Evolutionary conservation across 2,888 invertebrate genomes (phyloP).

Genomic region (Clostera curtula): DNA sequence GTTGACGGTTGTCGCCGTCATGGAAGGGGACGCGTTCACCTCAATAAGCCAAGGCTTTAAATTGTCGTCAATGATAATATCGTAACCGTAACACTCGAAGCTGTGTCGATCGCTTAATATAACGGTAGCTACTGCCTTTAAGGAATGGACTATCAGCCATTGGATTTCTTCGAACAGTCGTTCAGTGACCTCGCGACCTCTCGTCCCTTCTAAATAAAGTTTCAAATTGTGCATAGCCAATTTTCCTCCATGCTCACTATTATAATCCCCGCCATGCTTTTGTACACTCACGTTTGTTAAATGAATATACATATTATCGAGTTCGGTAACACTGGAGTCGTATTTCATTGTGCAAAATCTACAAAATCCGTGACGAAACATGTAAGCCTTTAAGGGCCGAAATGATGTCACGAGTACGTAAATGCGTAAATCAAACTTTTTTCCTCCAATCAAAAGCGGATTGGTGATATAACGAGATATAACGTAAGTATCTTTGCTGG

Average conservation of each 20-base stretch:
- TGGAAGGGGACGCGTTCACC: constrained; percentile 94
- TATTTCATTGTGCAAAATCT: constrained; percentile 96
- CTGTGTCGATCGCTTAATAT: constrained; percentile 94
- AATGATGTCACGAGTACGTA: constrained; percentile 95
- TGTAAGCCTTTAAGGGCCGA: constrained; percentile 92
- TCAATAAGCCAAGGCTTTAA: constrained; percentile 95
- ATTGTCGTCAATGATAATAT: constrained; percentile 94
- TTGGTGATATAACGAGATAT: constrained; percentile 96
- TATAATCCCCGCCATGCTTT: constrained; percentile 93
- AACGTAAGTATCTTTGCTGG: constrained; percentile 90
- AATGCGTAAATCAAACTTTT: constrained; percentile 94
- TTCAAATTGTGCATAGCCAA: constrained; percentile 91
- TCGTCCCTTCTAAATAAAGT: constrained; percentile 90
- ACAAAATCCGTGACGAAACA: constrained; percentile 93
- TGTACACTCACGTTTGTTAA: constrained; percentile 97
- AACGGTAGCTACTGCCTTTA: constrained; percentile 91
- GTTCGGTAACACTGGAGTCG: constrained; percentile 87
- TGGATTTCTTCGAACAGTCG: constrained; percentile 90
- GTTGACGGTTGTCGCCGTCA: constrained; percentile 93
- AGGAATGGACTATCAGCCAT: constrained; percentile 91
- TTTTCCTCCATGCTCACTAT: constrained; percentile 94
- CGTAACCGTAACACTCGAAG: constrained; percentile 95
- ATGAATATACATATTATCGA: constrained; percentile 95
- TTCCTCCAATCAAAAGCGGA: constrained; percentile 93
- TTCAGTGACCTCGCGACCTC: constrained; percentile 89